phyloP scores from a whole-genome alignment of 2,888 invertebrate genomes.

The Drosophila anomelani region DNA sequence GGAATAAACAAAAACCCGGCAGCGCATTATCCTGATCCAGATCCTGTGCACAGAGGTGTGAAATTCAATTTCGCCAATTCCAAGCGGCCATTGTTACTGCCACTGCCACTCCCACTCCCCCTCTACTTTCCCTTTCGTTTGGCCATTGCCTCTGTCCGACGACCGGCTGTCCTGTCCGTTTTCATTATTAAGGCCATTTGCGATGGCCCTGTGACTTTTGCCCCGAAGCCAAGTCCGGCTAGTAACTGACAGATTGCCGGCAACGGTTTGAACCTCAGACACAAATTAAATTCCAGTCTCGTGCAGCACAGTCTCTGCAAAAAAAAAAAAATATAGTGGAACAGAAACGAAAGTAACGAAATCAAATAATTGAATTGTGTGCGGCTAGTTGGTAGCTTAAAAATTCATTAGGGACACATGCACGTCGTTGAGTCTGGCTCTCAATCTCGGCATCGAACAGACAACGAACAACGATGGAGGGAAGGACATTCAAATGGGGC shows the following conservation, averaged over 20 bases:
- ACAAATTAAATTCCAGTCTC: constrained; percentile 57
- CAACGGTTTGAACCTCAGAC: constrained; percentile 45
- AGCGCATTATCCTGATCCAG: constrained; percentile 48
- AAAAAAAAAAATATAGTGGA: constrained; percentile 9
- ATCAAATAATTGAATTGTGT: constrained; percentile 65
- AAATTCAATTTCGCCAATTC: constrained; percentile 65
- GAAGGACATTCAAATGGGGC: constrained; percentile 9
- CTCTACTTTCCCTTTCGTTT: constrained; percentile 35
- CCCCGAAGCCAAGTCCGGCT: constrained; percentile 13
- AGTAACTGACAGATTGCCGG: constrained; percentile 58
- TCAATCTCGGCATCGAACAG: constrained; percentile 22
- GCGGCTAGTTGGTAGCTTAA: constrained; percentile 50
- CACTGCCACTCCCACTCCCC: neutral
- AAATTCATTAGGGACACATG: constrained; percentile 62
- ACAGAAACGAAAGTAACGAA: constrained; percentile 41
- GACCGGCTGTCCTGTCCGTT: constrained; percentile 52
- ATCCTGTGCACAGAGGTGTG: constrained; percentile 65
- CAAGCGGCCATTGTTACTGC: constrained; percentile 54
- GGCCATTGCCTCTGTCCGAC: constrained; percentile 2
- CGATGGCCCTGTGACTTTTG: constrained; percentile 44
- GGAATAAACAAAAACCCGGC: constrained; percentile 44
- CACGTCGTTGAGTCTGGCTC: constrained; percentile 29
- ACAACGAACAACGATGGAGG: constrained; percentile 2
- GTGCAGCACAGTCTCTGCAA: constrained; percentile 10
- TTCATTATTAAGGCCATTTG: constrained; percentile 59